Conservation (phyloP, 1,140 invertebrate species). For the Eriocheir sinensis region DNA sequence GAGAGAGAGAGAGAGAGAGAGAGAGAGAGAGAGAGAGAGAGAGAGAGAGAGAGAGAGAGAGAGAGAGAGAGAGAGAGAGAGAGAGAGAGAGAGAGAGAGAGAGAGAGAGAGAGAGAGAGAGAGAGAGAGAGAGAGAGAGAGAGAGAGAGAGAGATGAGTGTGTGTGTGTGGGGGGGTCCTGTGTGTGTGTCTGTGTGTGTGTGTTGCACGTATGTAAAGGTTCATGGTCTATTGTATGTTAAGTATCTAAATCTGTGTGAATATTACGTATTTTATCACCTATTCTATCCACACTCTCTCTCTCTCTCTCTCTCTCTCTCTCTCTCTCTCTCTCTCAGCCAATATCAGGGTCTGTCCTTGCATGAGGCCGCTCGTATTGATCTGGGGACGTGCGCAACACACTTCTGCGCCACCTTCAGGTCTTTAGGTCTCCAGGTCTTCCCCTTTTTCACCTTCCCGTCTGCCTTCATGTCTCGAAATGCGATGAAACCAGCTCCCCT, state of each 20-base stretch:
- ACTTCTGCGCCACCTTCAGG: constrained; percentile 17
- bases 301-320: constrained; percentile 22
- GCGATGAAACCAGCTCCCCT: background rate
- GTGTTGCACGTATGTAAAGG: background rate
- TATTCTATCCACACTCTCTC: background rate
- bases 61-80: too few relatives aligned
- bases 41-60: too few relatives aligned
- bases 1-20: background rate
- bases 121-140: background rate
- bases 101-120: constrained; percentile 4
- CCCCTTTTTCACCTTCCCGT: background rate
- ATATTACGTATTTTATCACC: background rate
- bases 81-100: background rate
- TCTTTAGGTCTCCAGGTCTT: constrained; percentile 7
- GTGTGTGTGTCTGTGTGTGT: background rate
- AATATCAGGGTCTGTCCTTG: constrained; percentile 14
- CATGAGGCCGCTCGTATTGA: background rate
- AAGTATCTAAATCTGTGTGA: background rate
- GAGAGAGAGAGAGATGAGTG: background rate
- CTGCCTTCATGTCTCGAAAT: background rate
- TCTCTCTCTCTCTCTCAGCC: constrained; percentile 20
- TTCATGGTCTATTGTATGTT: too few relatives aligned
- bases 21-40: too few relatives aligned
- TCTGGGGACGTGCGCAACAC: constrained; percentile 15
- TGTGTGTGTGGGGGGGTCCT: background rate